Conservation (phyloP, 1,140 invertebrate genomes). For the Littorina saxatilis region DNA sequence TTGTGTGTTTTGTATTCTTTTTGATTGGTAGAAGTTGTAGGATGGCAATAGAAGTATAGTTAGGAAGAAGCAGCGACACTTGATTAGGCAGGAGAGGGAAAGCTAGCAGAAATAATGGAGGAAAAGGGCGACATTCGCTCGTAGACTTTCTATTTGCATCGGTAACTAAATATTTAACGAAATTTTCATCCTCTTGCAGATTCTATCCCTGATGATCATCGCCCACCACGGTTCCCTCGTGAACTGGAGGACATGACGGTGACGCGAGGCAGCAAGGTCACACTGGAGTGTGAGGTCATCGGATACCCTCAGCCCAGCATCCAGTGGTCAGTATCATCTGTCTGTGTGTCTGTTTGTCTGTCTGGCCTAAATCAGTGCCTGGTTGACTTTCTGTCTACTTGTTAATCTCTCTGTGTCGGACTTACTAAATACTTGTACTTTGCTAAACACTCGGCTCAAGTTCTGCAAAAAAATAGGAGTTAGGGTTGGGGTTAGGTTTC, state of each 20-base stretch:
- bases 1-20: too few species aligned
- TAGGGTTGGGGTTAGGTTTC: too few species aligned
- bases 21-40: too few species aligned
- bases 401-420: neutral
- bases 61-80: too few species aligned
- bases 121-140: too few species aligned
- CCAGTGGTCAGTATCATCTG: slow-evolving; percentile 64
- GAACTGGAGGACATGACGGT: slow-evolving; percentile 67
- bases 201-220: slow-evolving; percentile 61
- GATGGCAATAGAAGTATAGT: too few species aligned
- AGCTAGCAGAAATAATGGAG: too few species aligned
- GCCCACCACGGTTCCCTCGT: slow-evolving; percentile 65
- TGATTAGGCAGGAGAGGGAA: too few species aligned
- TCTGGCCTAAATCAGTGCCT: neutral
- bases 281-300: slow-evolving; percentile 67
- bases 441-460: too few species aligned
- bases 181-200: slow-evolving; percentile 54
- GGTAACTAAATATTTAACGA: too few species aligned
- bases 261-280: slow-evolving; percentile 63
- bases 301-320: slow-evolving; percentile 67
- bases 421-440: neutral
- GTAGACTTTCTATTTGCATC: too few species aligned
- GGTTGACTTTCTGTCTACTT: neutral
- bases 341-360: neutral
- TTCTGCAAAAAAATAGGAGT: too few species aligned